Evolutionary conservation across 1,140 invertebrate genomes (phyloP).

Genomic region (Cecropterus lyciades): DNA sequence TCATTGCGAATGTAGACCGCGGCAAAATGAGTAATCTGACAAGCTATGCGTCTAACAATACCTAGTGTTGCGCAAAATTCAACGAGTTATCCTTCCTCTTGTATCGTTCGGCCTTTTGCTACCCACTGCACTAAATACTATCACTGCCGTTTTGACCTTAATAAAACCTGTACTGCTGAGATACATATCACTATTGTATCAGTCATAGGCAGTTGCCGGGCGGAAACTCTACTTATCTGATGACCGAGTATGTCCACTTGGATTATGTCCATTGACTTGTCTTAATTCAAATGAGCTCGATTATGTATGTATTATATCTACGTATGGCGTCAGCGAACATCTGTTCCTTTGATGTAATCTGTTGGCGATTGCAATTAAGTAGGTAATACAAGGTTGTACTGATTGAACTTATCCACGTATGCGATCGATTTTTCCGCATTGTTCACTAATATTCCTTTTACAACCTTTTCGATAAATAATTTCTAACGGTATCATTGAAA

Average conservation of each 20-base stretch:
- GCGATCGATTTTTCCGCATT: constrained; percentile 20
- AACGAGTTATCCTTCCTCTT: constrained; percentile 46
- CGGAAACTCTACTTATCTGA: constrained; percentile 40
- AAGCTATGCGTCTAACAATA: constrained; percentile 47
- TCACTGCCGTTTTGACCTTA: constrained; percentile 36
- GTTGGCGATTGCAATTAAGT: constrained; percentile 6
- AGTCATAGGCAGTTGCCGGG: constrained; percentile 29
- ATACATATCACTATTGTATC: constrained; percentile 37
- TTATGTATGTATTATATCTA: constrained; percentile 21
- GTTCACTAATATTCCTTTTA: constrained; percentile 5
- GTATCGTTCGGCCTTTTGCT: constrained; percentile 42
- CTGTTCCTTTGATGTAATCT: constrained; percentile 13
- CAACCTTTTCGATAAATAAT: not conserved
- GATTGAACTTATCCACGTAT: constrained; percentile 10
- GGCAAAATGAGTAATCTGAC: constrained; percentile 48
- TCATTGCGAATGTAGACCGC: constrained; percentile 54
- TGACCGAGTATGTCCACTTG: constrained; percentile 26
- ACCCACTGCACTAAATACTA: constrained; percentile 38
- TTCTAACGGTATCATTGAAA: not conserved
- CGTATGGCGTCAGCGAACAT: constrained; percentile 24
- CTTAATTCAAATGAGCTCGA: constrained; percentile 25
- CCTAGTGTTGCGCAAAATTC: constrained; percentile 48
- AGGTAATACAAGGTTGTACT: constrained; percentile 22
- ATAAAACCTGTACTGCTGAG: constrained; percentile 31
- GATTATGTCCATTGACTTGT: constrained; percentile 24